phyloP scores from a whole-genome alignment of 2,113 vertebrate genomes.

The Varanus komodoensis region DNA sequence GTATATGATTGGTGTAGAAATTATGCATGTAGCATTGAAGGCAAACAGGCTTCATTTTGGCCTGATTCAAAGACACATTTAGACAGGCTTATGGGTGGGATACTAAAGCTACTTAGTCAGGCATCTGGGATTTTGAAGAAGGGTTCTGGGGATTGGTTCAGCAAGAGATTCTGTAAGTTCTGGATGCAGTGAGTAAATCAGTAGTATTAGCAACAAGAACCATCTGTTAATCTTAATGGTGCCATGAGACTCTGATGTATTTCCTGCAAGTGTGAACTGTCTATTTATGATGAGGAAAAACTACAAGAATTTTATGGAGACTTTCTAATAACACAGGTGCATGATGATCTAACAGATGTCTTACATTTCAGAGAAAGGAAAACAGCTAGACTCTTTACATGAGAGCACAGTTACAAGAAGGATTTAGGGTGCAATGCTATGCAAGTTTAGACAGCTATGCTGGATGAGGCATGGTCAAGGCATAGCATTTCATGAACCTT shows the following conservation, averaged over 20 bases:
- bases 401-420: neutral
- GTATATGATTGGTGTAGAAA: neutral
- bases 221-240: neutral
- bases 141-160: neutral
- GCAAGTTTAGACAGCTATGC: no score
- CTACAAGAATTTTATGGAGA: neutral
- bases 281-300: neutral
- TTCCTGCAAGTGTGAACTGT: neutral
- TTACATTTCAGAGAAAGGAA: neutral
- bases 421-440: neutral
- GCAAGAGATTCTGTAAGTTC: neutral
- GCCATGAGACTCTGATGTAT: neutral
- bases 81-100: neutral
- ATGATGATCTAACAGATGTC: neutral
- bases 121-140: neutral
- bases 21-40: neutral
- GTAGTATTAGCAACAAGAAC: neutral
- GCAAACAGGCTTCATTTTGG: neutral
- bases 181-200: neutral
- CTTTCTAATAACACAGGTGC: neutral
- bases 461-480: no score
- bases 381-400: neutral
- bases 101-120: neutral
- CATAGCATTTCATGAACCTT: neutral
- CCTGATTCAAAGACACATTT: neutral